Conservation (phyloP, 1,140 invertebrate genomes). For the Coptotermes formosanus region DNA sequence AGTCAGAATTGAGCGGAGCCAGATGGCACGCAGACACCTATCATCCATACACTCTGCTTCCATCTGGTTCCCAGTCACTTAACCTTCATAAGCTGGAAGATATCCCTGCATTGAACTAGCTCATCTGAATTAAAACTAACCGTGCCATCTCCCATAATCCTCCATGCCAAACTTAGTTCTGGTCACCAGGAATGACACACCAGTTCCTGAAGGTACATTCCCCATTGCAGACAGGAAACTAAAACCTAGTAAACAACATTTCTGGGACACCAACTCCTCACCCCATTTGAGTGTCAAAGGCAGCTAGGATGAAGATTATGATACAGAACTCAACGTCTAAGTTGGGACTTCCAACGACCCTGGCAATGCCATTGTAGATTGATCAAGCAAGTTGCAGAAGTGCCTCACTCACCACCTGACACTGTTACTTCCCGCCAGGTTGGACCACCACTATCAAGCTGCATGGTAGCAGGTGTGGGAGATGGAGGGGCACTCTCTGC, state of each 20-base stretch:
- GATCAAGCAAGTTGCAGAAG: background rate
- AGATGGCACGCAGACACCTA: no score
- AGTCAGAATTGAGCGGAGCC: background rate
- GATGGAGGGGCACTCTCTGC: slow-evolving; percentile 45
- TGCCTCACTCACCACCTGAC: slow-evolving; percentile 50
- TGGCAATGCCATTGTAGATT: background rate
- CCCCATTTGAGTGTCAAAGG: background rate
- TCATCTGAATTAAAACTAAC: background rate
- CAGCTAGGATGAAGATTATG: slow-evolving; percentile 18
- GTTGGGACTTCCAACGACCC: background rate
- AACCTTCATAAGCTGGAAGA: background rate
- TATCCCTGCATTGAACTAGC: background rate
- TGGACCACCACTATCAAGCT: slow-evolving; percentile 44
- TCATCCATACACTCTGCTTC: background rate
- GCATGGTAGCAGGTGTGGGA: slow-evolving; percentile 44
- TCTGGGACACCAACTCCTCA: slow-evolving; percentile 3
- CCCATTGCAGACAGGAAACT: background rate
- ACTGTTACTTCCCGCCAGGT: slow-evolving; percentile 52
- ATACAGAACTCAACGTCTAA: slow-evolving; percentile 8
- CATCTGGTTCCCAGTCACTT: background rate
- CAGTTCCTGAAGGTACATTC: no score
- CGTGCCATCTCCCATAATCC: background rate
- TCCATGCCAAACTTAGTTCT: no score
- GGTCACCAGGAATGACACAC: no score
- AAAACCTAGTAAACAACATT: slow-evolving; percentile 17